Conservation (phyloP, 1,140 invertebrate species). For the Bombus sylvicola region DNA sequence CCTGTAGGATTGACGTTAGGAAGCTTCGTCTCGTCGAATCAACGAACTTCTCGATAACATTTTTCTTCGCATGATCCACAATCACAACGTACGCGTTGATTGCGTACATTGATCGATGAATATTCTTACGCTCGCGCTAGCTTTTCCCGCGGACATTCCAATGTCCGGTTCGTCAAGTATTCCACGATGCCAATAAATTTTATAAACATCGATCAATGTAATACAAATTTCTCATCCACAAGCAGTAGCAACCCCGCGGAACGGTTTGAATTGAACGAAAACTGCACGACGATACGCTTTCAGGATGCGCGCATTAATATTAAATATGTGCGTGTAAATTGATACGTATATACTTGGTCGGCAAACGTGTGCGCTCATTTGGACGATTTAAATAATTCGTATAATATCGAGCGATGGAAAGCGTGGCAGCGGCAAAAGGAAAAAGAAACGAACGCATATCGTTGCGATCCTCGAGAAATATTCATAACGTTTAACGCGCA, state of each 20-base stretch:
- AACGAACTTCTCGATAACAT: background rate
- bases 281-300: conserved; percentile 13
- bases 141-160: background rate
- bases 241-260: background rate
- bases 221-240: conserved; percentile 12
- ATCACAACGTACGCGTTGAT: conserved; percentile 7
- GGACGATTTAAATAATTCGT: conserved; percentile 32
- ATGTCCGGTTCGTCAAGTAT: conserved; percentile 29
- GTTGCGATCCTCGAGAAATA: conserved; percentile 1
- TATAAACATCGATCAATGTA: conserved; percentile 33
- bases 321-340: conserved; percentile 5
- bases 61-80: background rate
- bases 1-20: background rate
- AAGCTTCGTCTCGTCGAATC: background rate
- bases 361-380: background rate
- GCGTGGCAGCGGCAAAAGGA: too few species aligned
- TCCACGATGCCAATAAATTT: conserved; percentile 17
- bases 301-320: conserved; percentile 15
- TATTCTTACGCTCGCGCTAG: background rate
- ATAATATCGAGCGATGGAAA: background rate
- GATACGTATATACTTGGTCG: background rate
- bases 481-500: background rate
- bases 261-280: background rate
- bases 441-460: too few species aligned
- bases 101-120: conserved; percentile 33